A percentile compares a stretch with the other conserved stretches of the same genome.
These are phyloP conservation scores for Mobula hypostoma DNA, from an alignment of 2,113 vertebrate species.

Conservation along the genomic window DNA sequence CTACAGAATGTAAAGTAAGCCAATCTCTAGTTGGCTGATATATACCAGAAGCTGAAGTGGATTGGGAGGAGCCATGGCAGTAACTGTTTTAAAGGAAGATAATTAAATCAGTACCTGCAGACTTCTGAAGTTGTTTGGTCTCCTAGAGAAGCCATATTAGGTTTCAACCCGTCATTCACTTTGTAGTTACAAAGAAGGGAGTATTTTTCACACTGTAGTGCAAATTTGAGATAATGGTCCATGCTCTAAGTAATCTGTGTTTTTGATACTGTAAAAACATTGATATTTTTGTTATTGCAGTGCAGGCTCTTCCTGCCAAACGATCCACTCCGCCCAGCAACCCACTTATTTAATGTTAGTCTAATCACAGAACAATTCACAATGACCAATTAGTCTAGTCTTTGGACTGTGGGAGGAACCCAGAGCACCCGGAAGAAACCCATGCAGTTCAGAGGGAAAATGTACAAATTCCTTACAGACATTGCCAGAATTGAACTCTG, in stretches of 20 bases:
- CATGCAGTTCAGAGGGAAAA: too few species aligned
- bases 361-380: too few species aligned
- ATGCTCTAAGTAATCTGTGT: neutral
- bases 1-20: neutral
- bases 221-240: neutral
- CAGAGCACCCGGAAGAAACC: too few species aligned
- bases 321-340: too few species aligned
- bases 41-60: neutral
- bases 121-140: neutral
- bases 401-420: too few species aligned
- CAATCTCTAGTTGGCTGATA: neutral
- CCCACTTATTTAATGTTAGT: too few species aligned
- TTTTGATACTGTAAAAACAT: neutral
- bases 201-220: neutral
- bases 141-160: neutral
- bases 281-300: neutral
- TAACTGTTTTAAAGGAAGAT: neutral
- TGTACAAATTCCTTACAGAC: too few species aligned
- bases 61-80: neutral
- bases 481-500: too few species aligned
- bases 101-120: neutral
- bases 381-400: too few species aligned
- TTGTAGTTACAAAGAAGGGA: neutral
- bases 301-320: too few species aligned
- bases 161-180: neutral